Base-by-base conservation (phyloP, 2,797 vertebrate genomes). In the Rhynchonycteris naso region DNA sequence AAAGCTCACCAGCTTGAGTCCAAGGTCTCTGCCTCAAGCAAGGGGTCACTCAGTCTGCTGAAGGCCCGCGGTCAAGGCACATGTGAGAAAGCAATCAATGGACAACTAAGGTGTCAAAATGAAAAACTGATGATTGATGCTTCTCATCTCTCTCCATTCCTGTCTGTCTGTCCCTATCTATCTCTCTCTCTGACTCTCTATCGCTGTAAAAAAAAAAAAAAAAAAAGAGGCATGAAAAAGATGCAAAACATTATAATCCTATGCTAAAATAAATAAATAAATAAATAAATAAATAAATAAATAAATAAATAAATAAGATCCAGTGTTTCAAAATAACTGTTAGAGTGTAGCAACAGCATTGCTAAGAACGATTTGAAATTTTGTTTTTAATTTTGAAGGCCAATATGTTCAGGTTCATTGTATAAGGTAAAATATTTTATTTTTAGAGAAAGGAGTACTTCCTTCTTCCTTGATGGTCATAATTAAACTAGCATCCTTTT, bases 241-340 rank as follows among this genome's bases (percentile, higher is more conserved):
- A 93, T 69, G 33, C 80, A 92, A 82, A 88, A 78, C 74, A 91
- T 88, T 61, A 76, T 2, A 91, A 65, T 69, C 58, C 11, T 78
- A n/a, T 65, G 12, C 8, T 75, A 76, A 5, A 43, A 43, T 43
- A 5, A 43, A 43, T 43, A 4, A 43, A 43, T 43, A 4, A 43
- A 43, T 43, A 4, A 43, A 43, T 43, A 5, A 43, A 43, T 43
- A 5, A 43, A 43, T 43, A 6, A 43, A 43, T 43, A 43, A 43
- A 43, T n/a, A n/a, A n/a, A n/a, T 72, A 22, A 61, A 75, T 84
- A 87, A 68, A 47, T 9, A 52, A 63, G 28, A 87, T 74, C 15
- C 16, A 90, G 4, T 15, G 19, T 83, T 93, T 91, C 43, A 86
- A 90, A 88, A 78, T 69, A 82, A 93, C 56, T 24, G 16, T 72